phyloP scores from a whole-genome alignment of 2,888 invertebrate genomes.

The Falcaria lacertinaria region DNA sequence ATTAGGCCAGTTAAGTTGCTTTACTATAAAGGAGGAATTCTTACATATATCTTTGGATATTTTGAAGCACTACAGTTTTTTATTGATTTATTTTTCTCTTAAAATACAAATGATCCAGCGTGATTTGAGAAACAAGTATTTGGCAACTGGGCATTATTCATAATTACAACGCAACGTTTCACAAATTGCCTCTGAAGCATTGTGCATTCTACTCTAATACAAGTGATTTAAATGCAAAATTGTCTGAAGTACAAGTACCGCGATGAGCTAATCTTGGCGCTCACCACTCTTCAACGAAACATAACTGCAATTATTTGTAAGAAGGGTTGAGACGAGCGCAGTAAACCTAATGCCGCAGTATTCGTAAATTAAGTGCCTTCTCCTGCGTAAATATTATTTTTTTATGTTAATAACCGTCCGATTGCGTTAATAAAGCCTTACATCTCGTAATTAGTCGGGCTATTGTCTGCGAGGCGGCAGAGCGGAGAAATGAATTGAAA shows the following conservation, averaged over 20 bases:
- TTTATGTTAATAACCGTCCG: slow-evolving; percentile 77
- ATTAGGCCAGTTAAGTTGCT: too few species aligned
- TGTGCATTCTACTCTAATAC: slow-evolving; percentile 28
- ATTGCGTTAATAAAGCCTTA: slow-evolving; percentile 79
- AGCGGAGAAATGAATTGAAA: slow-evolving; percentile 58
- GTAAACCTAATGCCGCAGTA: slow-evolving; percentile 71
- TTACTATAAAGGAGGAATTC: too few species aligned
- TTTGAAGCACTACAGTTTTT: too few species aligned
- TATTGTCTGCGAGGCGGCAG: slow-evolving; percentile 64
- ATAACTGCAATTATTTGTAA: slow-evolving; percentile 74
- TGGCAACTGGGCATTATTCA: too few species aligned
- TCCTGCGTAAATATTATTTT: slow-evolving; percentile 76
- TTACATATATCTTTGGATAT: too few species aligned
- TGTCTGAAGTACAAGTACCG: slow-evolving; percentile 54
- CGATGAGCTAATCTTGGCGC: slow-evolving; percentile 70
- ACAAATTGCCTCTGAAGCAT: background rate
- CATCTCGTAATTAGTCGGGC: slow-evolving; percentile 71
- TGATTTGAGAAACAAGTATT: too few species aligned
- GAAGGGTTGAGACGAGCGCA: slow-evolving; percentile 65
- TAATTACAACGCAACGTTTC: too few species aligned
- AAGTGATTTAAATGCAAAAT: slow-evolving; percentile 61
- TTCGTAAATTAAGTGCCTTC: slow-evolving; percentile 74
- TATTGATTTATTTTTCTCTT: too few species aligned
- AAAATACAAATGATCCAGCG: too few species aligned
- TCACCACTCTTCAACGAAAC: slow-evolving; percentile 67